These are phyloP conservation scores for Pipra filicauda DNA, from an alignment of 2,113 vertebrate genomes.

Conservation along the genomic window DNA sequence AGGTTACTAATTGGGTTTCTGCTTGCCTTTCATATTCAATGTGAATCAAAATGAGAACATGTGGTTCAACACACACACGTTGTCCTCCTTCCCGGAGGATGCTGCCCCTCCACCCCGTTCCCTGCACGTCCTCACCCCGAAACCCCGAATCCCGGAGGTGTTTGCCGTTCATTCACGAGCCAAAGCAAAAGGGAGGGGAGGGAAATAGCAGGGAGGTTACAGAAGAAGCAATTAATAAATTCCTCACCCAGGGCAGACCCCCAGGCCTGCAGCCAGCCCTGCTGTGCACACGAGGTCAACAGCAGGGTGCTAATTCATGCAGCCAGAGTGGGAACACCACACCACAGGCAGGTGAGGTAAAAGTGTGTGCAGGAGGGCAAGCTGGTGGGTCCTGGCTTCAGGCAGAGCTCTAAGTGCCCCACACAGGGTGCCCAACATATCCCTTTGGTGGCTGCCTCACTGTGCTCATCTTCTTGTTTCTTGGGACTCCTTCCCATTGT, in stretches of 20 bases:
- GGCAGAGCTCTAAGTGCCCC: not conserved
- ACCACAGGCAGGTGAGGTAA: rapidly evolving
- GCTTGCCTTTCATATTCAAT: constrained; percentile 44
- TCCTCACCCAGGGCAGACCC: not conserved
- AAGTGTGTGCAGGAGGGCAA: not conserved
- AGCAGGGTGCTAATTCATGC: rapidly evolving
- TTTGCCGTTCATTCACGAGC: not conserved
- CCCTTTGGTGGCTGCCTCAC: not conserved
- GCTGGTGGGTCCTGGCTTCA: not conserved
- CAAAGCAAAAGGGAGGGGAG: not conserved
- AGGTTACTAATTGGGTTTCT: constrained; percentile 70
- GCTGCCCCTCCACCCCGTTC: rapidly evolving
- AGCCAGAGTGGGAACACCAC: rapidly evolving
- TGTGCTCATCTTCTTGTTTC: not conserved
- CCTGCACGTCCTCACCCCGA: not conserved
- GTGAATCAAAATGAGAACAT: constrained; percentile 17
- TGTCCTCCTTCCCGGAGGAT: not conserved
- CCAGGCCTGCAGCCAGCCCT: not conserved
- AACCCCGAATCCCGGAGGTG: rapidly evolving
- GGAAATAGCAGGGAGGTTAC: not conserved
- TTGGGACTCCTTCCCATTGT: rapidly evolving
- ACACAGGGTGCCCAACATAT: not conserved
- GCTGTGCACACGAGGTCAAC: not conserved
- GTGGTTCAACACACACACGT: not conserved
- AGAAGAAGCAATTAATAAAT: not conserved